Evolutionary conservation across 2,113 vertebrate genomes (phyloP), one percentile per base, ranked within the genome.

Genomic region (Uria lomvia): DNA sequence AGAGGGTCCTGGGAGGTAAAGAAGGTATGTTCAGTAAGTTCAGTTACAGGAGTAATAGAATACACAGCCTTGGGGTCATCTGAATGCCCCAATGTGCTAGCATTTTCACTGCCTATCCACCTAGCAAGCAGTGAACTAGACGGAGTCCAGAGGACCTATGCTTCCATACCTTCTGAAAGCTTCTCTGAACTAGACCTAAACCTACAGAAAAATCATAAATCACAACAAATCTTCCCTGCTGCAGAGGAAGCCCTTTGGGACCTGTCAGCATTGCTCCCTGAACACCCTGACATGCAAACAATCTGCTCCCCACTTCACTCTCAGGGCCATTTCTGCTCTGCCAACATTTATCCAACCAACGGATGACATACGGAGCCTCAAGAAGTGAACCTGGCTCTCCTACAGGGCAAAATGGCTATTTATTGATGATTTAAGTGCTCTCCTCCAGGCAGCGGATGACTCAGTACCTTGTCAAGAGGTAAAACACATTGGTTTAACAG

Each of bases 401-500:
- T 88, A 71, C 29, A 80, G 90, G 75, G 68, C 26, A 87, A 15
- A 94, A 94, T 21, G 56, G 34, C 34, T 73, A 59, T 88, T 96
- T 95, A 95, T 22, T 72, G 68, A 95, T 79, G 78, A 97, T 97
- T 96, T 96, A 97, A 96, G 53, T 82, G 62, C 36, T 90, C 92
- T 91, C 70, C 81, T 93, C 79, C 26, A 95, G 66, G 89, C 92
- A 96, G 53, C 68, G 74, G 50, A 97, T 95, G 90, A 96, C 73
- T 97, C 72, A 82, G 66, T 96, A 94, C 86, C 83, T 94, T 97
- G 81, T 94, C n/a, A 38, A 81, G 68, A 94, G 83, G 89, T 93
- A 96, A 97, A 97, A 95, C 42, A 88, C 77, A 88, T 45, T 89
- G 66, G 53, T 95, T 94, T 96, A 94, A 83, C 49, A 94, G 58